Conservation (phyloP, 2,888 invertebrate species). For the Chromoteleia sp. region DNA sequence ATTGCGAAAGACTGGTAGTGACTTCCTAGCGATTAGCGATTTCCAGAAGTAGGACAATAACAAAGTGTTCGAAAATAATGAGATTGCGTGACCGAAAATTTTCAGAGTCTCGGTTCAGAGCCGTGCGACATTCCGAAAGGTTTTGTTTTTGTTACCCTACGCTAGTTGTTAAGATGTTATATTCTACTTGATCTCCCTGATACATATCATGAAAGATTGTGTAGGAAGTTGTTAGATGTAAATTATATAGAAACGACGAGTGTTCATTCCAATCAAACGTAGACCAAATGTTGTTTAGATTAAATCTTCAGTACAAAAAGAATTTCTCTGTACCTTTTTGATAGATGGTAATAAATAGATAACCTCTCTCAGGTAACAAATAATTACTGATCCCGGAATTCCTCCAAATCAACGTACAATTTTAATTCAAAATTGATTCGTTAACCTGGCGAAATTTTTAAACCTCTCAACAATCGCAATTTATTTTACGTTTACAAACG, state of each 20-base stretch:
- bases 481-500: slow-evolving; percentile 61
- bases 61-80: slow-evolving; percentile 78
- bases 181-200: slow-evolving; percentile 33
- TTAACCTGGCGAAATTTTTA: slow-evolving; percentile 11
- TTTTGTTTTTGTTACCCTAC: slow-evolving; percentile 28
- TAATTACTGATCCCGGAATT: neutral
- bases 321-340: slow-evolving; percentile 1
- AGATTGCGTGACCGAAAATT: slow-evolving; percentile 54
- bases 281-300: slow-evolving; percentile 7
- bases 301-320: slow-evolving; percentile 12
- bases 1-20: slow-evolving; percentile 82
- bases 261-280: slow-evolving; percentile 8
- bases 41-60: slow-evolving; percentile 78
- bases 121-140: slow-evolving; percentile 49
- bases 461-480: slow-evolving; percentile 48
- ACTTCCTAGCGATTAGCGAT: slow-evolving; percentile 76
- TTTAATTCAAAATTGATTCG: slow-evolving; percentile 32
- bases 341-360: slow-evolving; percentile 8
- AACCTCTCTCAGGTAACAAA: slow-evolving; percentile 2
- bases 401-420: slow-evolving; percentile 18
- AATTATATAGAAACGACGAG: slow-evolving; percentile 1
- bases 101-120: slow-evolving; percentile 31
- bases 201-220: slow-evolving; percentile 46
- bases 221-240: slow-evolving; percentile 37
- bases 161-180: slow-evolving; percentile 28